Evolutionary conservation across 2,888 invertebrate species (phyloP).

Genomic region (Philaethria dido): DNA sequence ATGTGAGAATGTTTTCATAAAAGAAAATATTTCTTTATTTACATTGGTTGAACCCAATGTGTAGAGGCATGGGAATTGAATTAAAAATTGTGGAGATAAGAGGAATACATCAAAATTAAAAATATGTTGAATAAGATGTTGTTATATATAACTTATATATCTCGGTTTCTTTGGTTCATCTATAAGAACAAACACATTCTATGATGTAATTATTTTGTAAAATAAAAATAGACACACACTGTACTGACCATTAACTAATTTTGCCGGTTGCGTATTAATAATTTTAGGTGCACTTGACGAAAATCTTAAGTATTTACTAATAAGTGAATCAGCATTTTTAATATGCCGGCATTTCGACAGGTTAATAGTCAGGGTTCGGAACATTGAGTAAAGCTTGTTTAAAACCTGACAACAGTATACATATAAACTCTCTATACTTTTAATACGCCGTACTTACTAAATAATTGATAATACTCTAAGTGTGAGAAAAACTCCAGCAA

Average conservation of each 20-base stretch:
- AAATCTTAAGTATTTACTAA: conserved; percentile 61
- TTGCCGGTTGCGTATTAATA: conserved; percentile 54
- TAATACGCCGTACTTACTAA: conserved; percentile 51
- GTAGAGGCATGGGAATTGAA: too few species aligned
- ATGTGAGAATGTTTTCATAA: too few species aligned
- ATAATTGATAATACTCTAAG: conserved; percentile 27
- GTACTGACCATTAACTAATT: conserved; percentile 74
- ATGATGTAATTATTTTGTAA: neutral
- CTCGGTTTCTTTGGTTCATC: neutral
- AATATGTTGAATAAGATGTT: too few species aligned
- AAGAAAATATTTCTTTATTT: too few species aligned
- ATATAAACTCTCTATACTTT: conserved; percentile 24
- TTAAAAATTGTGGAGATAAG: too few species aligned
- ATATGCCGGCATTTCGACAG: conserved; percentile 74
- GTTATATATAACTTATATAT: too few species aligned
- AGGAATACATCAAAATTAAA: too few species aligned
- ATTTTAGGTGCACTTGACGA: conserved; percentile 54
- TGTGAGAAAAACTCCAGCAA: conserved; percentile 6
- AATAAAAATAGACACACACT: neutral
- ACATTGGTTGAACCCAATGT: too few species aligned
- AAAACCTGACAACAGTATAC: conserved; percentile 33
- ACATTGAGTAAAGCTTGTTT: conserved; percentile 58
- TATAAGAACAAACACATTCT: neutral
- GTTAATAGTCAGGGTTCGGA: conserved; percentile 73
- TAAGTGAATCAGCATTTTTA: conserved; percentile 74